These are phyloP conservation scores for Drosophila greeni DNA, from an alignment of 2,888 invertebrate genomes.

Conservation along the genomic window DNA sequence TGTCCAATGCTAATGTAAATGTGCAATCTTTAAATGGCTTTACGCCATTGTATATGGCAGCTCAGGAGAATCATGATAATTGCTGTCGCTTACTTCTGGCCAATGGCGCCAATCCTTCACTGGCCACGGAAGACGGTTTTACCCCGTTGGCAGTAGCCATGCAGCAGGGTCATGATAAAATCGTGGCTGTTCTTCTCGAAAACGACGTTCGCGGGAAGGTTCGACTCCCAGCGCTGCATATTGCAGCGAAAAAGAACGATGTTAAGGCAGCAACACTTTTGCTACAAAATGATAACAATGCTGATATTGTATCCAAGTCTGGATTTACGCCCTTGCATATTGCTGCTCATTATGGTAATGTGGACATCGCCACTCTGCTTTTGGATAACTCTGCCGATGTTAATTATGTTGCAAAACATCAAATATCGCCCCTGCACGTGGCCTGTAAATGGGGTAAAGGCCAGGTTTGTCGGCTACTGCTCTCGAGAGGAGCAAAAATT, in stretches of 20 bases:
- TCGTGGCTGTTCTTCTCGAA: constrained; percentile 96
- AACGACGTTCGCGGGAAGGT: constrained; percentile 98
- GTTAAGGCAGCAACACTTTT: constrained; percentile 95
- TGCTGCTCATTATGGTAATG: constrained; percentile 98
- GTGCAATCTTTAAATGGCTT: constrained; percentile 98
- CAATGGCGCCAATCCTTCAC: constrained; percentile 96
- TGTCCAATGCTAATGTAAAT: constrained; percentile 95
- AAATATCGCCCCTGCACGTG: constrained; percentile 98
- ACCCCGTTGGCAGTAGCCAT: constrained; percentile 99
- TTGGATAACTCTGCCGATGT: constrained; percentile 96
- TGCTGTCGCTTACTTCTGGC: constrained; percentile 94
- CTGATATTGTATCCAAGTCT: constrained; percentile 97
- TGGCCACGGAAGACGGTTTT: constrained; percentile 99
- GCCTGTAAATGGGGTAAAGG: constrained; percentile 99
- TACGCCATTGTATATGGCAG: constrained; percentile 99
- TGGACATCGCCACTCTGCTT: constrained; percentile 92
- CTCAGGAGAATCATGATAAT: constrained; percentile 96
- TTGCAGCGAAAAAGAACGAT: constrained; percentile 99
- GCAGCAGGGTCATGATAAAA: constrained; percentile 98
- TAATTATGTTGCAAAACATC: constrained; percentile 97
- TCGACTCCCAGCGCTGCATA: constrained; percentile 96
- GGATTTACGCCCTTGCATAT: constrained; percentile 99
- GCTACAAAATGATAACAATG: constrained; percentile 96
- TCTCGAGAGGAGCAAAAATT: constrained; percentile 93
- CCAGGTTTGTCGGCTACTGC: constrained; percentile 92